These are phyloP conservation scores for Eretmochelys imbricata DNA, from an alignment of 2,113 vertebrate genomes.

Conservation along the genomic window DNA sequence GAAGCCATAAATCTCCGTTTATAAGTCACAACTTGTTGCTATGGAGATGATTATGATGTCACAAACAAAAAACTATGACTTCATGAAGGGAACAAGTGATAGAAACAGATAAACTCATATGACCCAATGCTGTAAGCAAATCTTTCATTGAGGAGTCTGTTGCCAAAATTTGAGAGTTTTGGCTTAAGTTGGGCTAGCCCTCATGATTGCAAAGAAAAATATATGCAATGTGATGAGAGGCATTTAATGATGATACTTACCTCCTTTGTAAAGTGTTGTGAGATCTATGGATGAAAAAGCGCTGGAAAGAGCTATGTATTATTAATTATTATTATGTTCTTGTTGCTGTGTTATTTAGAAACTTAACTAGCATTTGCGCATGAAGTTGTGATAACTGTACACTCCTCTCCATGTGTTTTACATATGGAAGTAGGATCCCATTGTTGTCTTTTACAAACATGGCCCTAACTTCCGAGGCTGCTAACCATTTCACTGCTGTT, in stretches of 20 bases:
- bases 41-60: not conserved
- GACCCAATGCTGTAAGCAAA: not conserved
- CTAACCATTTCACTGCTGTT: not conserved
- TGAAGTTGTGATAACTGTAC: not conserved
- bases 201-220: not conserved
- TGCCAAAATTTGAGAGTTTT: not conserved
- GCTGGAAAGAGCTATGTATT: not conserved
- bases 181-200: not conserved
- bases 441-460: not conserved
- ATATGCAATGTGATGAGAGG: not conserved
- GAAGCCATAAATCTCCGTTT: not conserved
- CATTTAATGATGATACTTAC: not conserved
- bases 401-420: not conserved
- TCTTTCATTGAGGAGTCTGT: not conserved
- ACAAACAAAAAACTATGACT: fast-evolving
- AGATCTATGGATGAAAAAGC: not conserved
- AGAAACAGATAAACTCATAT: not conserved
- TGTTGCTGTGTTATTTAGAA: not conserved
- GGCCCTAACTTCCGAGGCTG: not conserved
- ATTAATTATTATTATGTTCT: not conserved
- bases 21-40: not conserved
- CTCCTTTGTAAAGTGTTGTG: not conserved
- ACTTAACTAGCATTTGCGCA: not conserved
- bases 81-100: not conserved
- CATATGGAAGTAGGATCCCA: not conserved